Percentiles rank a stretch among this genome's conserved stretches.
These are phyloP conservation scores for Onychorhynchus coronatus DNA, from an alignment of 2,113 vertebrate species.

Conservation along the genomic window DNA sequence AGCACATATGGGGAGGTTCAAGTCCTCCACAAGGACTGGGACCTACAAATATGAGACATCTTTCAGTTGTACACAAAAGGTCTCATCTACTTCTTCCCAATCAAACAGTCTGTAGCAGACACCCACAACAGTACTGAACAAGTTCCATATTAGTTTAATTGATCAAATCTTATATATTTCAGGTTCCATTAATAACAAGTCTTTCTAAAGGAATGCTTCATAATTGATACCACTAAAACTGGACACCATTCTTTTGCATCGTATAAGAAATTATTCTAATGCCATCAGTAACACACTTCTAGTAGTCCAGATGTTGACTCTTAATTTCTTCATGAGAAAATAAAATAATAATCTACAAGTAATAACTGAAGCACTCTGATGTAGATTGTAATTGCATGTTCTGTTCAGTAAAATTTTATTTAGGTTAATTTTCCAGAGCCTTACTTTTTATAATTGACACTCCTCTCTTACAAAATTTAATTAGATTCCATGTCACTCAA, in stretches of 20 bases:
- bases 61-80: background rate
- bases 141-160: background rate
- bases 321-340: background rate
- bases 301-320: background rate
- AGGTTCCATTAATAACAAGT: background rate
- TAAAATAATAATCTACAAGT: background rate
- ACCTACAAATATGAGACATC: background rate
- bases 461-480: slow-evolving; percentile 42
- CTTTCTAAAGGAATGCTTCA: background rate
- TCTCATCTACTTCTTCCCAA: background rate
- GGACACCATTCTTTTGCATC: background rate
- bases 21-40: background rate
- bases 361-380: background rate
- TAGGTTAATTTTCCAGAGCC: slow-evolving; percentile 38
- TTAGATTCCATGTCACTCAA: slow-evolving; percentile 64
- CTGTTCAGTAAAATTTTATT: slow-evolving; percentile 22
- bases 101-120: background rate
- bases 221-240: background rate
- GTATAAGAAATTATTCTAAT: background rate
- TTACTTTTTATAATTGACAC: slow-evolving; percentile 33
- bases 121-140: background rate
- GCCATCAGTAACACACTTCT: background rate
- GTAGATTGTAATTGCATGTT: slow-evolving; percentile 21
- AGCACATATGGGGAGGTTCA: background rate
- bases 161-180: background rate